Conservation (phyloP, 2,888 invertebrate species). For the Melinopterus prodromus region DNA sequence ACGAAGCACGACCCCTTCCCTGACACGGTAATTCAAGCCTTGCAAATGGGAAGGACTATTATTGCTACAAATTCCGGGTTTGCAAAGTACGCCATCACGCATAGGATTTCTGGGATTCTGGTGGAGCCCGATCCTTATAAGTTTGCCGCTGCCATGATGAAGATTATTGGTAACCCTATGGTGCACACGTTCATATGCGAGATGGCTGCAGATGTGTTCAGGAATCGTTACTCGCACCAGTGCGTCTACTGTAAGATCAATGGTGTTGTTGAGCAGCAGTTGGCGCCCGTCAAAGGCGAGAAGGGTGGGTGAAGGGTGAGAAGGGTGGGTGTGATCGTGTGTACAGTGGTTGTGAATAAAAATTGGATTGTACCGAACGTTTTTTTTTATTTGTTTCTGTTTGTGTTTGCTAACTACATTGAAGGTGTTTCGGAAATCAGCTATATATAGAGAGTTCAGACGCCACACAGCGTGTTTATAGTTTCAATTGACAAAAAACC, state of each 20-base stretch:
- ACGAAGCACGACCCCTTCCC: constrained; percentile 53
- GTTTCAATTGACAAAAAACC: no score
- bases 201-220: constrained; percentile 53
- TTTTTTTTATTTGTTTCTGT: neutral
- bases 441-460: neutral
- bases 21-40: constrained; percentile 52
- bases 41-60: constrained; percentile 54
- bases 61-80: constrained; percentile 55
- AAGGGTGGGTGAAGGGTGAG: neutral
- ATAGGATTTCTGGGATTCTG: constrained; percentile 54
- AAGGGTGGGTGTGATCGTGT: neutral
- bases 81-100: constrained; percentile 49
- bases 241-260: constrained; percentile 49
- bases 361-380: neutral
- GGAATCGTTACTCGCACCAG: constrained; percentile 50
- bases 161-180: constrained; percentile 52
- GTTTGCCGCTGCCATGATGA: constrained; percentile 54
- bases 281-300: neutral
- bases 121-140: constrained; percentile 52
- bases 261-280: constrained; percentile 38
- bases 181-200: constrained; percentile 54
- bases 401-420: no score
- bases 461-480: neutral
- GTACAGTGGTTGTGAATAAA: neutral
- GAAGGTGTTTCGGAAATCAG: neutral